Percentiles rank a stretch among this genome's conserved stretches.
These are phyloP conservation scores for Caenorhabditis panamensis DNA, from an alignment of 2,888 invertebrate species.

Conservation along the genomic window DNA sequence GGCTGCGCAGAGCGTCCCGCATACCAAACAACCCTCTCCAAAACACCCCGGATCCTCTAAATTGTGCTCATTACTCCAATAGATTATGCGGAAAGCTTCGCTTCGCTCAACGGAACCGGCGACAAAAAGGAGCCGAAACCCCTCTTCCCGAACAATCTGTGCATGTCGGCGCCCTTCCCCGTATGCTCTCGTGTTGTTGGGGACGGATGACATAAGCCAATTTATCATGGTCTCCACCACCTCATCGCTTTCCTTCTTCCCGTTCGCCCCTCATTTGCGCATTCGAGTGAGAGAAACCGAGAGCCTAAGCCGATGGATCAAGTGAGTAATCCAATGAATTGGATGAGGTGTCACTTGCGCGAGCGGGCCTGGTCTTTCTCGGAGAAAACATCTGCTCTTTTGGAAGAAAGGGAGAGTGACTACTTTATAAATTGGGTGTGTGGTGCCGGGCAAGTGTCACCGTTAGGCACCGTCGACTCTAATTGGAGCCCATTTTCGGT, in stretches of 20 bases:
- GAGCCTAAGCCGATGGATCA: slow-evolving; percentile 20
- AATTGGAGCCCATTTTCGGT: slow-evolving; percentile 15
- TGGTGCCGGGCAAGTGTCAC: slow-evolving; percentile 12
- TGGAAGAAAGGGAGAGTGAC: background rate
- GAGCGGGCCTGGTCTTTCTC: too few relatives aligned
- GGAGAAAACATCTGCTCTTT: slow-evolving; percentile 31
- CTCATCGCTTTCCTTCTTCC: background rate
- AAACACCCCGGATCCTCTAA: background rate
- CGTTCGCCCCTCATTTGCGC: slow-evolving; percentile 7
- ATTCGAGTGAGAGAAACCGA: slow-evolving; percentile 1
- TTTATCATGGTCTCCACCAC: slow-evolving; percentile 2
- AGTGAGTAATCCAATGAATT: slow-evolving; percentile 21
- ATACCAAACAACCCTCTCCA: background rate
- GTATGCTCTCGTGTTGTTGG: background rate
- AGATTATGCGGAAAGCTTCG: slow-evolving; percentile 23
- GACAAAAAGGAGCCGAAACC: slow-evolving; percentile 4
- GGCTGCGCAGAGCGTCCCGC: background rate
- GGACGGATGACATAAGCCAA: slow-evolving; percentile 17
- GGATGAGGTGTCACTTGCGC: slow-evolving; percentile 42
- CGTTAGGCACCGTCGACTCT: slow-evolving; percentile 23
- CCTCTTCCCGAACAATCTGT: slow-evolving; percentile 17
- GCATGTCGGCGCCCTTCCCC: slow-evolving; percentile 10
- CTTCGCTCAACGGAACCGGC: background rate
- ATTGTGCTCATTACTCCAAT: slow-evolving; percentile 39
- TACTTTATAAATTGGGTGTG: slow-evolving; percentile 24